Base-by-base conservation (phyloP, 2,888 invertebrate genomes). In the Mythimna vitellina region DNA sequence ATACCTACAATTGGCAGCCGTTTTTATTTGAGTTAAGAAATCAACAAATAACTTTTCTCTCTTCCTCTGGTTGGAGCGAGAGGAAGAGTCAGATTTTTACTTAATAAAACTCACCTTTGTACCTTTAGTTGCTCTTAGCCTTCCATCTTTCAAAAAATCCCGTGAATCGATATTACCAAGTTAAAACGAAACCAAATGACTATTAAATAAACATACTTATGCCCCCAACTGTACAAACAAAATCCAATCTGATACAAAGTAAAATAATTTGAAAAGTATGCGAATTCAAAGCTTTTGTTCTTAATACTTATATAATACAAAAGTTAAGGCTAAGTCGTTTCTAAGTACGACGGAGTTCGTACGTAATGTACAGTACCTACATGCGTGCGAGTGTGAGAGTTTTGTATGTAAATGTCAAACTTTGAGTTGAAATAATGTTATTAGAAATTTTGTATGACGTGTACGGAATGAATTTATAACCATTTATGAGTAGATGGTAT, bases 211-310 rank as follows among this genome's bases (percentile, higher is more conserved):
- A 58, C 9, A 17, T 38, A 49, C 54, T 42, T 49, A 35, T 64
- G 7, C 17, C 2, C 6, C 14, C 6, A 10, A 56, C 54, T 32
- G 64, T 67, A 67, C 61, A 25, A 69, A 73, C 32, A 69, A 76
- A 75, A 76, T 63, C 67, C 65, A 62, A 70, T 73, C 35, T 42
- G 49, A 56, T 57, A 78, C 81, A 75, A 83, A 65, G 73, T 76
- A 68, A 72, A 76, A 76, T 84, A 84, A 83, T 84, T 83, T 69
- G 61, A 72, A 82, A 83, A 82, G 83, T 83, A 82, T 64, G 67
- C 51, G 71, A 73, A 82, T 70, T 77, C 66, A 63, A 71, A 81
- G 78, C 73, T 76, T 84, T 78, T 70, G 75, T 78, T 78, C 73
- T 82, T 84, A 82, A 71, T 75, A 78, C 82, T 82, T 75, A 64